Base-by-base conservation (phyloP, 2,888 invertebrate genomes). In the Malthinus flaveolus region DNA sequence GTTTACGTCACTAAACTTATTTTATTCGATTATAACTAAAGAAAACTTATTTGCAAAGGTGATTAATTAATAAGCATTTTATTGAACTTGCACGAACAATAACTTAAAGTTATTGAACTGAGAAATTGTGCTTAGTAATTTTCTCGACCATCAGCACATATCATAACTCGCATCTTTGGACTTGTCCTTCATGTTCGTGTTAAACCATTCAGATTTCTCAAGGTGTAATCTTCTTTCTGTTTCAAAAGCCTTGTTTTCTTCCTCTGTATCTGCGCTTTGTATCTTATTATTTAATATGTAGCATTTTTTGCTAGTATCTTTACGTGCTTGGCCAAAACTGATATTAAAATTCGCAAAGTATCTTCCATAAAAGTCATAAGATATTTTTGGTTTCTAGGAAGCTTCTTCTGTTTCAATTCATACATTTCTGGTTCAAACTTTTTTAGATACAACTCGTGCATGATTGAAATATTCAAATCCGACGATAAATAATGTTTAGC, bases 291-390 rank as follows among this genome's bases (percentile, higher is more conserved):
- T 13, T 34, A 52, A 11, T 12, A 15, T 52, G 45, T 52, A 13
- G 45, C 53, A 49, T 31, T 3, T 44, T 35, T 52, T 44, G 35
- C 53, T 45, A 15, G 53, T 46, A 32, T 52, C 46, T 33, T 31
- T 34, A 10, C 53, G 34, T 31, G 53, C 44, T 32, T 10, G 44
- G 12, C 53, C 45, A 52, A 52, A 52, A 44, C 12, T 50, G 32
- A 50, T 35, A 45, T 52, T 52, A 10, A 52, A 52, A 45, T 52
- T 52, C n/a, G 8, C 47, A 13, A 47, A 36, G 31, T 49, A 49
- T 11, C 49, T 10, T 39, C 12, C 12, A 49, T 49, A 49, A 49
- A 10, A 34, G 34, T 39, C 31, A 15, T n/a, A n/a, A n/a, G n/a
- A n/a, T n/a, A n/a, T n/a, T n/a, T n/a, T n/a, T n/a, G n/a, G n/a